Percentiles rank a stretch among this genome's conserved stretches.
Conservation (phyloP, 35 echinoderm and acorn worm genomes). For the Heliocidaris erythrogramma region DNA sequence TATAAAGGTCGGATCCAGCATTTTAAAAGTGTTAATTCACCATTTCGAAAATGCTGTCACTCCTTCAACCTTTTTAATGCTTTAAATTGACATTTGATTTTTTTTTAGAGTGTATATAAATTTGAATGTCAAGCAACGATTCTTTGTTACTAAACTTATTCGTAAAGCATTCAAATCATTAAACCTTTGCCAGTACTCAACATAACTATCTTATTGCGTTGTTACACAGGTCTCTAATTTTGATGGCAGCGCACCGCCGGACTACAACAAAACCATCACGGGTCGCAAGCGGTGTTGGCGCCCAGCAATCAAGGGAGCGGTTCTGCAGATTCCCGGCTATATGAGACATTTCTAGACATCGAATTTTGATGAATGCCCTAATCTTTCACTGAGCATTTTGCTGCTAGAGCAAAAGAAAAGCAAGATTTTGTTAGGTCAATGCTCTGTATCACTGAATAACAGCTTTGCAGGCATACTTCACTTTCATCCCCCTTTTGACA, state of each 20-base stretch:
- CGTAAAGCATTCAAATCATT: neutral
- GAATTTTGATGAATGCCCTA: neutral
- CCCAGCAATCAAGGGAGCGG: neutral
- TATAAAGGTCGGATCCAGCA: no score
- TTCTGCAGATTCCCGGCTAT: neutral
- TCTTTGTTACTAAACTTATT: neutral
- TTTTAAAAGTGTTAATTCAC: no score
- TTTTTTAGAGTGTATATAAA: no score
- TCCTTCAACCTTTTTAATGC: no score
- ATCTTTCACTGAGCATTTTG: neutral
- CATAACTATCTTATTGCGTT: neutral
- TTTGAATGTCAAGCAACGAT: no score
- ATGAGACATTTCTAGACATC: conserved; percentile 34
- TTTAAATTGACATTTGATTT: no score
- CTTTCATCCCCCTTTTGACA: neutral
- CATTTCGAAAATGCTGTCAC: no score
- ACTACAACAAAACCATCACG: conserved; percentile 66
- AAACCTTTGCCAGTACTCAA: neutral
- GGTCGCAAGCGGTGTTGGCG: conserved; percentile 63
- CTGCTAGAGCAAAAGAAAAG: neutral
- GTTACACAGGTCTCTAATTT: conserved; percentile 68
- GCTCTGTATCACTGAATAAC: neutral
- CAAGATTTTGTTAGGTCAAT: neutral
- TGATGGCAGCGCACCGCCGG: conserved; percentile 82
- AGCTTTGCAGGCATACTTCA: neutral